Evolutionary conservation across 1,140 invertebrate genomes (phyloP), one percentile per base, ranked within the genome.

Genomic region (Trinorchestia longiramus): DNA sequence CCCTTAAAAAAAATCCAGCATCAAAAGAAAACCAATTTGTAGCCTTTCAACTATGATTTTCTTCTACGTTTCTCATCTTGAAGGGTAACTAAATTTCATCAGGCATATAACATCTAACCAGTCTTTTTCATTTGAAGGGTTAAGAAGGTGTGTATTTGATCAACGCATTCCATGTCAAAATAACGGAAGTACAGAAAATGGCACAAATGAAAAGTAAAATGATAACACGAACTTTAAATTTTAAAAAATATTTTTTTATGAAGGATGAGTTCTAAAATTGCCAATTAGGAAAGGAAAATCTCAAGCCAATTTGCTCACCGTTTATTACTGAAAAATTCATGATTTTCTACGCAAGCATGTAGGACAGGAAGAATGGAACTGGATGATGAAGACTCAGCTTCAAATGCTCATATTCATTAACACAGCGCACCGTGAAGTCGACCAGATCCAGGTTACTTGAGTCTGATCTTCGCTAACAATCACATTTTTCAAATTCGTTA

Each of bases 311-410:
- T 94, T 94, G 15, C 44, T 45, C 92, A 94, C 40, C 43, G 40
- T 94, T 94, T 94, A 94, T 91, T 43, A 91, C 8, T 91, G 88
- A 23, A 91, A 91, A 91, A 91, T 77, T 77, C 62, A 23, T 77
- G 62, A 11, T 1, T 77, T 77, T 11, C 28, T 36, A 19, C 62
- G 62, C 11, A 77, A 23, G 36, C 62, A 77, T 23, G 28, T 36
- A 77, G 62, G 62, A 77, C 15, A 77, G 62, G 28, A 77, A 11
- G 62, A 77, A 77, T 77, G 62, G 43, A 91, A 8, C 43, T 91
- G 19, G n/a, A 3, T 42, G 0, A 91, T 91, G 41, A 91, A 91
- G 88, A 41, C 41, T 42, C 88, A 91, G 43, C 88, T 91, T 42
- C 88, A 91, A 53, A 91, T 91, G 43, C 1, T 77, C 62, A 77